Conservation (phyloP, 2,888 invertebrate genomes). For the Yponomeuta sedellus region DNA sequence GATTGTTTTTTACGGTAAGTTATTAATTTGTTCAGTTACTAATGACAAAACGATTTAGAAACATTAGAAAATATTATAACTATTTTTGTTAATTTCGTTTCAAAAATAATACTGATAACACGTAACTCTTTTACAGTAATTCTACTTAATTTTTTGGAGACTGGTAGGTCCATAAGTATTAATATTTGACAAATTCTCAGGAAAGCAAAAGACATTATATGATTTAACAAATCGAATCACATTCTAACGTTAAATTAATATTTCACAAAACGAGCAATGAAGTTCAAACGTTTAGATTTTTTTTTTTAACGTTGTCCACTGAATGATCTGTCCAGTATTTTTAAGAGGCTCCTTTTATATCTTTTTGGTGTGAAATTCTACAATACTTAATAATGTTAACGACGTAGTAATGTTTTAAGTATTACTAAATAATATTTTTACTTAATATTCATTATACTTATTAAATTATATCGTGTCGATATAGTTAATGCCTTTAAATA, state of each 20-base stretch:
- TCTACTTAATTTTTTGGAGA: slow-evolving; percentile 48
- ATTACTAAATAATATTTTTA: slow-evolving; percentile 34
- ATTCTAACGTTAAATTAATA: background rate
- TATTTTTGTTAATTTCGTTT: background rate
- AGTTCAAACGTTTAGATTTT: background rate
- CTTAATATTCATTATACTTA: slow-evolving; percentile 5
- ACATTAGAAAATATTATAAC: background rate
- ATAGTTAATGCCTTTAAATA: slow-evolving; percentile 38
- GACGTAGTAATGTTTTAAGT: slow-evolving; percentile 30
- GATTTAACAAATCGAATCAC: background rate
- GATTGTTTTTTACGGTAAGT: slow-evolving; percentile 21
- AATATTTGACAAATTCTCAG: background rate
- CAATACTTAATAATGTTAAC: background rate
- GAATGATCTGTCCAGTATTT: background rate
- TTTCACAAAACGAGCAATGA: background rate
- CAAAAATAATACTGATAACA: background rate
- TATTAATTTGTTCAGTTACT: background rate
- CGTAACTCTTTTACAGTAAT: slow-evolving; percentile 11
- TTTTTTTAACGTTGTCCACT: background rate
- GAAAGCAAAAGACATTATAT: background rate
- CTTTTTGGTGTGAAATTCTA: background rate
- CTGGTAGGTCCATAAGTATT: slow-evolving; percentile 41
- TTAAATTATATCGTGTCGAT: slow-evolving; percentile 24
- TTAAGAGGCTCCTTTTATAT: background rate
- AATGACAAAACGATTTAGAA: slow-evolving; percentile 1